Evolutionary conservation across 2,113 vertebrate species (phyloP).

Genomic region (Vulpes vulpes): DNA sequence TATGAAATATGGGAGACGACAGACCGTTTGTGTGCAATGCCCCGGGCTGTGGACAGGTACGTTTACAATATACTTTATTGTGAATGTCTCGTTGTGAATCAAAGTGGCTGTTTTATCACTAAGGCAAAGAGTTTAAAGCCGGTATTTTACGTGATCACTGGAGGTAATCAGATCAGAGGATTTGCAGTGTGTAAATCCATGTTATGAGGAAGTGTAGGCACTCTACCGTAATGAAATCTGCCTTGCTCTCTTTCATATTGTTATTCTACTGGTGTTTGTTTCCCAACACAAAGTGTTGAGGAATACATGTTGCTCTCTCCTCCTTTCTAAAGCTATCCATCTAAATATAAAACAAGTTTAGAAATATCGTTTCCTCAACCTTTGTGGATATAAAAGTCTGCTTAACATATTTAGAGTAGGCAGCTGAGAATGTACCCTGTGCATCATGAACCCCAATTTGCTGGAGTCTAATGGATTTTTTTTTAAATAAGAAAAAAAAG

Average conservation of each 20-base stretch:
- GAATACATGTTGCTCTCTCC: conserved; percentile 67
- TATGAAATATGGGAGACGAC: conserved; percentile 96
- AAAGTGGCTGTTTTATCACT: conserved; percentile 87
- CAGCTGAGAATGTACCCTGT: conserved; percentile 76
- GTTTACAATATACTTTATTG: conserved; percentile 86
- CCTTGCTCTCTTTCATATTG: conserved; percentile 77
- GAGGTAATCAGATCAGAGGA: conserved; percentile 84
- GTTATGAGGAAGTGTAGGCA: conserved; percentile 80
- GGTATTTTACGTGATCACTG: conserved; percentile 83
- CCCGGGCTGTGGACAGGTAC: conserved; percentile 98
- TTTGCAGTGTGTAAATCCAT: conserved; percentile 86
- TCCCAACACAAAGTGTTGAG: conserved; percentile 44
- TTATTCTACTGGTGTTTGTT: conserved; percentile 80
- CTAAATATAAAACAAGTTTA: conserved; percentile 74
- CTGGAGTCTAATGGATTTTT: conserved; percentile 69
- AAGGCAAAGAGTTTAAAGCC: conserved; percentile 85
- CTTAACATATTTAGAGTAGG: conserved; percentile 64
- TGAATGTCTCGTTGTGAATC: conserved; percentile 85
- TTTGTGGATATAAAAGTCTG: conserved; percentile 46
- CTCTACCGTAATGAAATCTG: conserved; percentile 81
- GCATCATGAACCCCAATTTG: conserved; percentile 52
- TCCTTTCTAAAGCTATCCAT: conserved; percentile 63
- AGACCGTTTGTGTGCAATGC: conserved; percentile 98
- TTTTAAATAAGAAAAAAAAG: conserved; percentile 28
- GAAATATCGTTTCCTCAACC: conserved; percentile 55